Evolutionary conservation across 2,888 invertebrate species (phyloP), one percentile per base, ranked within the genome.

Genomic region (Halictus ligatus): DNA sequence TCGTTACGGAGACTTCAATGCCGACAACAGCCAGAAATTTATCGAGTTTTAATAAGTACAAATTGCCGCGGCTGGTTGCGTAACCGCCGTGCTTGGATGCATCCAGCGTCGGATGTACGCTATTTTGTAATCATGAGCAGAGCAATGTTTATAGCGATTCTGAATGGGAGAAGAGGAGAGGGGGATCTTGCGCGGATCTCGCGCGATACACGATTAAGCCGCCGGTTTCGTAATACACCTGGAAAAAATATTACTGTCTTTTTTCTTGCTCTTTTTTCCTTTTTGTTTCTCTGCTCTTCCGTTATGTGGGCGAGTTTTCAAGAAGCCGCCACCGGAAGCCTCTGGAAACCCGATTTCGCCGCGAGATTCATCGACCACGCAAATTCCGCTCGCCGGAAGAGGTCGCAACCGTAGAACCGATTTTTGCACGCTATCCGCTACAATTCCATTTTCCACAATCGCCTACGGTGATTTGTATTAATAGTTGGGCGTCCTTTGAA

Each of bases 81-180:
- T 64, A 88, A 90, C 73, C 75, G 78, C 86, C 85, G 91, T 91
- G 93, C 93, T 93, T 91, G 92, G 94, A 91, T 93, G 94, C 94
- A 91, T 94, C 92, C 89, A 89, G 86, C 77, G 93, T 94, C 94
- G 94, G 95, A 95, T 95, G 94, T 94, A 92, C 93, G 94, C 93
- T 93, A 94, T 95, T 94, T 95, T 93, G 94, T 92, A 95, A 95
- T 95, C 93, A 94, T 92, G 92, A 94, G 90, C 91, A 92, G 94
- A 94, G 94, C 93, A 94, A 94, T 94, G 92, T 94, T 94, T 94
- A 94, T 92, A 91, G 90, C 92, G 92, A 92, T 91, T 88, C 85
- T 73, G 75, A 86, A 77, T 69, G 76, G 75, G 48, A 8, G 82
- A 71, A 43, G 76, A 80, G 64, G 83, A 88, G 87, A 85, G 89